These are phyloP conservation scores for Scolopax bukidnonensis DNA, from an alignment of 2,797 vertebrate species.

Conservation along the genomic window DNA sequence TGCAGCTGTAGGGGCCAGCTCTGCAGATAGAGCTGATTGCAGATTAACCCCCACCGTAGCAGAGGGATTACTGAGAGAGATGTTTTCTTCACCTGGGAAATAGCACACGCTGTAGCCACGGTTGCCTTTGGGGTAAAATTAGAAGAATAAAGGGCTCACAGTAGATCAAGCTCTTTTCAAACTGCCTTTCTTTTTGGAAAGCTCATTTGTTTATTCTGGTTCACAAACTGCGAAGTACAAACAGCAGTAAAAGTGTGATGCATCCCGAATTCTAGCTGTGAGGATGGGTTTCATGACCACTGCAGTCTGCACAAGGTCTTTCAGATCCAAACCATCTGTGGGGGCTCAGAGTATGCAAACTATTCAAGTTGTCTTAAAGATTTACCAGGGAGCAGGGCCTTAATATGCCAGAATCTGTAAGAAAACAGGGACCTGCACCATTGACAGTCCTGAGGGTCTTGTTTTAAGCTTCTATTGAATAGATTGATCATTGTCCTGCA, in stretches of 20 bases:
- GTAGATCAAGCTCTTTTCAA: background rate
- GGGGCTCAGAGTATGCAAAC: conserved; percentile 29
- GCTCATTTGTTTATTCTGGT: conserved; percentile 2
- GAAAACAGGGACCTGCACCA: conserved; percentile 38
- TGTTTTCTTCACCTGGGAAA: background rate
- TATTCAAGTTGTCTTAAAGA: conserved; percentile 44
- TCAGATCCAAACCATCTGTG: conserved; percentile 61
- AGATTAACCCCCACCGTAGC: background rate
- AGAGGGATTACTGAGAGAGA: background rate
- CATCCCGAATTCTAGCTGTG: conserved; percentile 21
- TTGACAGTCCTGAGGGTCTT: conserved; percentile 38
- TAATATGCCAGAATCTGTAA: background rate
- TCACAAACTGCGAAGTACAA: background rate
- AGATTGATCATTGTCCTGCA: conserved; percentile 38
- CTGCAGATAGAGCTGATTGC: background rate
- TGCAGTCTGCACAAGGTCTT: conserved; percentile 22
- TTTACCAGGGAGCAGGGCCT: conserved; percentile 3
- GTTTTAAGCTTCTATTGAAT: conserved; percentile 42
- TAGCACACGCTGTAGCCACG: accelerated
- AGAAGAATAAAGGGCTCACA: background rate
- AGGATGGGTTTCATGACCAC: conserved; percentile 34
- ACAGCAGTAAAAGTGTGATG: conserved; percentile 32
- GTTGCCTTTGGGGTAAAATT: background rate
- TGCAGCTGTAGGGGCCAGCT: background rate
- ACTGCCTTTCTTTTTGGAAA: background rate